phyloP scores from a whole-genome alignment of 2,797 vertebrate species.

The Pangasius larnaudii region DNA sequence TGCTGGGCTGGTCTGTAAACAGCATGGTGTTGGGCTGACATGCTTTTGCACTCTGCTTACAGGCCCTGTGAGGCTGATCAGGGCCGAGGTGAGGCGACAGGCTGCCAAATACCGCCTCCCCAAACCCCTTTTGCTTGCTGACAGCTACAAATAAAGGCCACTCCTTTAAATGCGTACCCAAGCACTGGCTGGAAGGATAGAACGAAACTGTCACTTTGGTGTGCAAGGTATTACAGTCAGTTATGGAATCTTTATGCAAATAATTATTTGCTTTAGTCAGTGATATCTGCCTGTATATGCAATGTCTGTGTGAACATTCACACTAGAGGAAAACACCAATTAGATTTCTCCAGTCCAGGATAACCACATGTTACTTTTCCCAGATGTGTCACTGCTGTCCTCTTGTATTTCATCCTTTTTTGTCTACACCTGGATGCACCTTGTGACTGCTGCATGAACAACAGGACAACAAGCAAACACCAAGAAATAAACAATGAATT shows the following conservation, averaged over 20 bases:
- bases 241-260: neutral
- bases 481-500: conserved; percentile 46
- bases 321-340: neutral
- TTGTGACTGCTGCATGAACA: conserved; percentile 20
- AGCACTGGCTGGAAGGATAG: conserved; percentile 52
- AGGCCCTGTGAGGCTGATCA: conserved; percentile 88
- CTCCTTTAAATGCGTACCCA: conserved; percentile 69
- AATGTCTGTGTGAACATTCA: neutral
- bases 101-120: conserved; percentile 72
- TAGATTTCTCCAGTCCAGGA: neutral
- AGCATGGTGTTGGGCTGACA: conserved; percentile 92
- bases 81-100: conserved; percentile 88
- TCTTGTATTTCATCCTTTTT: neutral
- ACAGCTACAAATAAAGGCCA: conserved; percentile 69
- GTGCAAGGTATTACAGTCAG: neutral
- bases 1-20: conserved; percentile 89
- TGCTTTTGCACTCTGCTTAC: conserved; percentile 95
- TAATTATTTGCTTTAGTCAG: neutral
- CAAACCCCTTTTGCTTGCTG: conserved; percentile 44
- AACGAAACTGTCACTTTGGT: neutral
- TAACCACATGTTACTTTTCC: neutral
- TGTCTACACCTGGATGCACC: neutral
- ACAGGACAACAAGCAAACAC: conserved; percentile 26
- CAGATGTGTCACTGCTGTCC: neutral
- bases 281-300: neutral